Evolutionary conservation across 2,113 vertebrate species (phyloP), one percentile per base, ranked within the genome.

Genomic region (Sus scrofa): DNA sequence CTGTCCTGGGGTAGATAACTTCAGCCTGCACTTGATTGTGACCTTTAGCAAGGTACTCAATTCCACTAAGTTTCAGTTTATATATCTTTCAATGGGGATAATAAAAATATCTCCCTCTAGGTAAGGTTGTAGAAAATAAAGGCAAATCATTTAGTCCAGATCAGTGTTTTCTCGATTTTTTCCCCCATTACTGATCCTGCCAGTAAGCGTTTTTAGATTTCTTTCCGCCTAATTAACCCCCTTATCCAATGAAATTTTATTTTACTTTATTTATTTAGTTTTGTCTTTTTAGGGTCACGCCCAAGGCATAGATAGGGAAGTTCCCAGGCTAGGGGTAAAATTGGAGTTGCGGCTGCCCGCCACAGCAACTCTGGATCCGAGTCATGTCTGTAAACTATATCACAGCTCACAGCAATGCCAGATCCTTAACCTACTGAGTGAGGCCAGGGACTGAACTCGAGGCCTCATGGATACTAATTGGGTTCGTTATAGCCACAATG

Each of bases 71-170:
- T 86, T 65, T 90, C 39, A 65, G 34, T 73, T 79, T 81, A 37
- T 88, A 14, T 65, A 68, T 20, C 85, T 96, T 67, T 92, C 32
- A 91, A 94, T 54, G 7, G 22, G 68, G 37, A 86, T 39, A 95
- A 74, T 84, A 82, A 27, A 13, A 92, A 79, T 75, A 84, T 19
- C 32, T 90, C 50, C 60, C 16, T 70, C 18, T 6, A 68, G 4
- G 37, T 56, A 39, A 27, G 79, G 9, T 20, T 54, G 16, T 71
- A 83, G 90, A 95, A 65, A 79, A 95, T 27, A 96, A 0, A 68
- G 30, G 56, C n/a, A 94, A 62, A 32, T 70, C 67, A 63, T 68
- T 16, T 85, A 70, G 62, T 79, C 62, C 82, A 62, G 1, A 68
- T 73, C 50, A 44, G 12, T 32, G 68, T 32, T 91, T 91, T 94